These are phyloP conservation scores for Saxicola maurus DNA, from an alignment of 2,797 vertebrate species.

Conservation along the genomic window DNA sequence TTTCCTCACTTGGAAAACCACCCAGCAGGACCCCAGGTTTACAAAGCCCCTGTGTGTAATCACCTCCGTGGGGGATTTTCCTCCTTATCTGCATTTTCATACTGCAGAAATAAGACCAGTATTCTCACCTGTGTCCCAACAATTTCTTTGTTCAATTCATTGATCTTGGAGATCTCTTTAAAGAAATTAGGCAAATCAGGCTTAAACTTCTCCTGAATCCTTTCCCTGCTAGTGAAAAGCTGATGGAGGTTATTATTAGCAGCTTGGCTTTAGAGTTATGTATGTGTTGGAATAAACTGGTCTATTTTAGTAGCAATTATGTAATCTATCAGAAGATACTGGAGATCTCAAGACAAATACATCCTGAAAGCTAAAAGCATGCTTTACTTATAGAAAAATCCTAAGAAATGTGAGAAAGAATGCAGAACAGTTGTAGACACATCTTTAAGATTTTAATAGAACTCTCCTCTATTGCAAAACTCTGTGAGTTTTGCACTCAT, in stretches of 20 bases:
- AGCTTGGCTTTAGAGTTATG: not conserved
- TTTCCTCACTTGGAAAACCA: not conserved
- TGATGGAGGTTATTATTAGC: not conserved
- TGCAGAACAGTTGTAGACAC: not conserved
- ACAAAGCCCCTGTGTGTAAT: not conserved
- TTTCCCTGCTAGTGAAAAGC: not conserved
- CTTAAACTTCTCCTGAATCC: conserved; percentile 11
- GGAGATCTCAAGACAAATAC: not conserved
- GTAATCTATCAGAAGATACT: not conserved
- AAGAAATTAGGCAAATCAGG: conserved; percentile 7
- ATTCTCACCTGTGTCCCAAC: not conserved
- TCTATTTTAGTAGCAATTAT: conserved; percentile 1
- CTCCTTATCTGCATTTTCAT: not conserved
- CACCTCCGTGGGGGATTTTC: not conserved
- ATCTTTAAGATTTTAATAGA: not conserved
- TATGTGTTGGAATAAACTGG: not conserved
- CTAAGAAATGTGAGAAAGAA: not conserved
- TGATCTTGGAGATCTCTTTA: not conserved
- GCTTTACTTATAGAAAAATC: not conserved
- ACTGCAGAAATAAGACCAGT: too few species aligned
- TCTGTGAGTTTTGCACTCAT: not conserved
- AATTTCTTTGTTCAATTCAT: not conserved
- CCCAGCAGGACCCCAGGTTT: not conserved
- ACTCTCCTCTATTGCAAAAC: not conserved
- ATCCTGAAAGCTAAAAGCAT: not conserved